These are phyloP conservation scores for Mamestra configurata DNA, from an alignment of 1,140 invertebrate species.

Conservation along the genomic window DNA sequence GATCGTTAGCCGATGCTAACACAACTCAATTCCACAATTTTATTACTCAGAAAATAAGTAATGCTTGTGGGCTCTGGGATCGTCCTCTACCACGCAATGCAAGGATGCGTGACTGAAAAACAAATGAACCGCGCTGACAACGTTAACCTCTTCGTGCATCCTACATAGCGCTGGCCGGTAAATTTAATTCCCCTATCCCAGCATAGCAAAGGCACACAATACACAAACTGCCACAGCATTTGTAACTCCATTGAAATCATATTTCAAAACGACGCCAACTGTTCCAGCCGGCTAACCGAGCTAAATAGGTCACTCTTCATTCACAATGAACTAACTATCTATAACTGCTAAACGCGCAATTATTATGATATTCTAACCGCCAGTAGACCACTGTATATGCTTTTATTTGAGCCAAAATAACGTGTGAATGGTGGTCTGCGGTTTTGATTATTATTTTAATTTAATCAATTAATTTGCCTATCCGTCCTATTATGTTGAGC, in stretches of 20 bases:
- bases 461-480: no score
- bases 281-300: background rate
- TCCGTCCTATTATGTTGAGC: no score
- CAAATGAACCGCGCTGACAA: no score
- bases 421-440: background rate
- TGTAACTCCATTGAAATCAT: slow-evolving; percentile 13
- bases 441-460: background rate
- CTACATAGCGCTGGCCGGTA: no score
- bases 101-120: no score
- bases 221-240: background rate
- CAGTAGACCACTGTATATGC: background rate
- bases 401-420: background rate
- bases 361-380: slow-evolving; percentile 7
- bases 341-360: background rate
- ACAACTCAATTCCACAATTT: no score
- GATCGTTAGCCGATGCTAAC: no score
- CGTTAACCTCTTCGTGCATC: no score
- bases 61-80: no score
- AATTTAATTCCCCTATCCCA: background rate
- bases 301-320: slow-evolving; percentile 17
- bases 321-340: slow-evolving; percentile 9
- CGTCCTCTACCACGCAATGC: no score
- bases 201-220: background rate
- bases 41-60: no score
- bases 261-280: slow-evolving; percentile 9